A percentile compares a stretch with the other conserved stretches of the same genome.
Conservation (phyloP, 2,888 invertebrate genomes). For the Catocala sponsa region DNA sequence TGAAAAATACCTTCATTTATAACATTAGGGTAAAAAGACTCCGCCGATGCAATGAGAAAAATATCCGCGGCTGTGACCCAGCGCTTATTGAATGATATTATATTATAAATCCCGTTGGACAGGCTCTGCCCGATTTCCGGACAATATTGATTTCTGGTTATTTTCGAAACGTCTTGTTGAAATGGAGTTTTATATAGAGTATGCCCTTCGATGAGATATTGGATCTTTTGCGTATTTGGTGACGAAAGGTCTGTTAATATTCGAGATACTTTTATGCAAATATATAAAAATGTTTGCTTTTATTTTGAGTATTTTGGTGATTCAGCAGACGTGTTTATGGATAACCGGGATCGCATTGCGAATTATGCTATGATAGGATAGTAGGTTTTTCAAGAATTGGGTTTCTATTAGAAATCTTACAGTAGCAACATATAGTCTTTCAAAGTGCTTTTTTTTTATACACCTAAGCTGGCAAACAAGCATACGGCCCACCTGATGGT, state of each 20-base stretch:
- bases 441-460: too few species aligned
- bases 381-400: too few species aligned
- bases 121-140: conserved; percentile 35
- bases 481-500: too few species aligned
- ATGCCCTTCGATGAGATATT: conserved; percentile 5
- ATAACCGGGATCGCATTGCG: too few species aligned
- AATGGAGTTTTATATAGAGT: conserved; percentile 28
- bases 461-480: too few species aligned
- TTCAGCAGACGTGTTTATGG: too few species aligned
- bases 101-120: conserved; percentile 55
- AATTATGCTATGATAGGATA: too few species aligned
- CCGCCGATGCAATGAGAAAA: conserved; percentile 25
- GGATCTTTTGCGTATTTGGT: conserved; percentile 1
- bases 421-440: too few species aligned
- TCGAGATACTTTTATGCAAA: background rate
- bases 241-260: background rate
- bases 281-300: too few species aligned
- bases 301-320: too few species aligned
- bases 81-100: conserved; percentile 50
- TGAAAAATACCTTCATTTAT: conserved; percentile 24
- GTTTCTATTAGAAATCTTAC: too few species aligned
- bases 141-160: conserved; percentile 45
- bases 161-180: conserved; percentile 21
- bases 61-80: conserved; percentile 30
- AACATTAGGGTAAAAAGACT: background rate